Evolutionary conservation across 1,140 invertebrate genomes (phyloP), one percentile per base, ranked within the genome.

Genomic region (Planococcus citri): DNA sequence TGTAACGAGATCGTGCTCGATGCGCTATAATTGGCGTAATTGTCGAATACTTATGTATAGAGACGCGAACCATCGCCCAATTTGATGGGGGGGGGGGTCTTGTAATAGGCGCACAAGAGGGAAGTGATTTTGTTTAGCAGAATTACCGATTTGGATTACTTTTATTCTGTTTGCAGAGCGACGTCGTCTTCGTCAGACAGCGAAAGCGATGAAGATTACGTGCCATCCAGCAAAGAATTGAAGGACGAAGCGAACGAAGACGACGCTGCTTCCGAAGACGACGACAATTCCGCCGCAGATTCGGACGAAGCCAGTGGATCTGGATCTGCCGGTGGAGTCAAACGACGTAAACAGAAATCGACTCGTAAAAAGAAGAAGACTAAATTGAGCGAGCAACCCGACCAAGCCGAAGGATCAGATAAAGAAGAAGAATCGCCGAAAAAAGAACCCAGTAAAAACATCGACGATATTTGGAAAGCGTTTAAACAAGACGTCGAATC

Each of bases 161-260:
- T 51, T 51, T 64, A 25, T 64, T 24, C 24, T 64, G 4, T 64
- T 64, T 64, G 60, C 60, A 64, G 60, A 64, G 17, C 21, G 22
- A 27, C 41, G 41, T 3, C 41, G 41, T 25, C 60, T 10, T 64
- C 60, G 3, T 64, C 60, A 21, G 60, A 64, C 20, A 64, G 60
- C 60, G 60, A 64, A 64, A 64, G 60, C 60, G 60, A 64, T 20
- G 60, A 22, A 20, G 60, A 64, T 27, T 64, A 64, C 60, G 60
- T 64, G 60, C 60, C 60, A 17, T 64, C 60, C 60, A 27, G 20
- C 20, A 64, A 64, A 64, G 60, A 64, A 27, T 27, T 64, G 17
- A 64, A 64, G 24, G 21, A 64, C 60, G 60, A 64, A 20, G 41
- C 6, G 41, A 51, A 51, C n/a, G 12, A 2, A 20, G 41, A 4